Conservation (phyloP, 2,797 vertebrate species). For the Pseudochirops corinnae region DNA sequence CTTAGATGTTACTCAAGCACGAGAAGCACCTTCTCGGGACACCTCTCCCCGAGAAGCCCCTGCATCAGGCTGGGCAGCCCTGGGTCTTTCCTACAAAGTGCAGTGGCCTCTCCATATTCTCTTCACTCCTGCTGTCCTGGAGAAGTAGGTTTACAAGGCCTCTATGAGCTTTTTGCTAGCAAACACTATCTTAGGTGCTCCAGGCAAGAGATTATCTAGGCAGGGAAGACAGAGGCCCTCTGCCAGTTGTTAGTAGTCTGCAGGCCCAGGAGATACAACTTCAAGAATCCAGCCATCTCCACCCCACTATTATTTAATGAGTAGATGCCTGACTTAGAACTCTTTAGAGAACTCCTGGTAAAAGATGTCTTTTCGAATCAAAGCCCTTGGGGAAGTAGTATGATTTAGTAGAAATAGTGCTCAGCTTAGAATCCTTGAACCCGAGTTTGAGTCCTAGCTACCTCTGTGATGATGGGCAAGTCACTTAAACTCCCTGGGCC, state of each 20-base stretch:
- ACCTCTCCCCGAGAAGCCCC: constrained; percentile 95
- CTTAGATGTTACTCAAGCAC: constrained; percentile 89
- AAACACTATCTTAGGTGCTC: constrained; percentile 10
- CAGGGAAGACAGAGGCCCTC: background rate
- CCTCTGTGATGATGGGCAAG: background rate
- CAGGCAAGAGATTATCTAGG: constrained; percentile 4
- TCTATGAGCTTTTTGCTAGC: constrained; percentile 31
- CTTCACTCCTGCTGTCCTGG: constrained; percentile 96
- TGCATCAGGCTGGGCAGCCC: constrained; percentile 96
- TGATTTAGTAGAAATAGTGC: background rate
- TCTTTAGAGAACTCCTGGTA: background rate
- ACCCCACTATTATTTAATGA: background rate
- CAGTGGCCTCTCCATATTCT: constrained; percentile 99
- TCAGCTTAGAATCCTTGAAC: background rate
- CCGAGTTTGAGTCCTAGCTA: background rate
- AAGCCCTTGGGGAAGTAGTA: background rate
- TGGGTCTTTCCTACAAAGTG: constrained; percentile 97
- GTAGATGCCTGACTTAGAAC: background rate
- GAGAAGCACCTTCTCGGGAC: constrained; percentile 94
- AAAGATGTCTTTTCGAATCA: background rate
- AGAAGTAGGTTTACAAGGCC: constrained; percentile 90
- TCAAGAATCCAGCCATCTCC: background rate
- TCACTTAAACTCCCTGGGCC: background rate
- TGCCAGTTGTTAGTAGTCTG: background rate
- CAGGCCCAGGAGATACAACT: constrained; percentile 8